Evolutionary conservation across 2,113 vertebrate genomes (phyloP).

Genomic region (Talpa occidentalis): DNA sequence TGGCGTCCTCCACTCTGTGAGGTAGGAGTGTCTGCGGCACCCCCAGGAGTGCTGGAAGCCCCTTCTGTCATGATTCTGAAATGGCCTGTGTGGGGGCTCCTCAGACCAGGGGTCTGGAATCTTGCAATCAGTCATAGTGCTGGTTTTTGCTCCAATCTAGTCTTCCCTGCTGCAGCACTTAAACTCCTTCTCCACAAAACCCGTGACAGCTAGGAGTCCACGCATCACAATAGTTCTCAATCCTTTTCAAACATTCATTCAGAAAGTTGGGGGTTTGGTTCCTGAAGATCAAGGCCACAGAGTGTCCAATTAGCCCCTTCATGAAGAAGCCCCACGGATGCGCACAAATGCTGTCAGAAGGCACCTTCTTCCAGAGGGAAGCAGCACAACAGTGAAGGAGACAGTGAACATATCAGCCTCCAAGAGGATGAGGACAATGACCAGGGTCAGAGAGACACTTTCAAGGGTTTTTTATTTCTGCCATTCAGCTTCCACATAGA

Average conservation of each 20-base stretch:
- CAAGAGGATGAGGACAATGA: conserved; percentile 94
- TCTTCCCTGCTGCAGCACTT: too few relatives aligned
- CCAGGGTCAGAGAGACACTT: conserved; percentile 94
- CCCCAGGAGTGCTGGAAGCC: too few relatives aligned
- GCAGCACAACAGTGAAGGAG: conserved; percentile 94
- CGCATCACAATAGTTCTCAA: conserved; percentile 97
- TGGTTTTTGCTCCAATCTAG: too few relatives aligned
- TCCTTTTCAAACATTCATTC: conserved; percentile 94
- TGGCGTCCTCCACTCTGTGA: too few relatives aligned
- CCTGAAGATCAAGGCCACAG: conserved; percentile 90
- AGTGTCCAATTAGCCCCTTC: neutral
- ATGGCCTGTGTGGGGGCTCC: too few relatives aligned
- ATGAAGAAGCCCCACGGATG: accelerated
- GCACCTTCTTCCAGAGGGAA: conserved; percentile 93
- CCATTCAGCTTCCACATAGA: conserved; percentile 97
- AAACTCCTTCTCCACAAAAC: conserved; percentile 93
- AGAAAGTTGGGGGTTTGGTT: conserved; percentile 92
- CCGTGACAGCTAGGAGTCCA: conserved; percentile 99
- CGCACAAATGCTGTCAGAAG: conserved; percentile 92
- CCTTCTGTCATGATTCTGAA: too few relatives aligned
- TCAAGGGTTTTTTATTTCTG: conserved; percentile 96
- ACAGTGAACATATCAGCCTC: conserved; percentile 95
- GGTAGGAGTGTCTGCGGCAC: too few relatives aligned
- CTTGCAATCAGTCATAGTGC: too few relatives aligned
- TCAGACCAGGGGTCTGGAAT: too few relatives aligned